These are phyloP conservation scores for Lasioglossum albipes DNA, from an alignment of 1,140 invertebrate genomes.

Conservation along the genomic window DNA sequence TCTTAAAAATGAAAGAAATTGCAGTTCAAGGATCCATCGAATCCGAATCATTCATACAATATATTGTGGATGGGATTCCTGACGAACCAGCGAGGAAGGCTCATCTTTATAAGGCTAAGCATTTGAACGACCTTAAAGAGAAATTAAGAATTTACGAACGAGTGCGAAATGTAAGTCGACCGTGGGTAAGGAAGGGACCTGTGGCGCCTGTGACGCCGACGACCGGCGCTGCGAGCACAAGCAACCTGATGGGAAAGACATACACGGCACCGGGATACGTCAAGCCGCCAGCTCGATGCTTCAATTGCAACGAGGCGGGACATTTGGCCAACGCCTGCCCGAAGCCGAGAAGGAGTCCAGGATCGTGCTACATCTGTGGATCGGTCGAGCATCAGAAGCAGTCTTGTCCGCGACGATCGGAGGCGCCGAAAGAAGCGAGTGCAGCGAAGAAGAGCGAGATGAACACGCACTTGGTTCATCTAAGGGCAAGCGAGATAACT, in stretches of 20 bases:
- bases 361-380: conserved; percentile 1
- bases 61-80: conserved; percentile 50
- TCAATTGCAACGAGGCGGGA: conserved; percentile 1
- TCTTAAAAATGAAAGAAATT: conserved; percentile 58
- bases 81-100: background rate
- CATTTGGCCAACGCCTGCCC: background rate
- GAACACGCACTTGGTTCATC: too few species aligned
- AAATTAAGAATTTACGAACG: background rate
- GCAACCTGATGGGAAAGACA: background rate
- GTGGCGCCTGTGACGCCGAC: too few species aligned
- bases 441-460: too few species aligned
- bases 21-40: conserved; percentile 50
- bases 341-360: background rate
- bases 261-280: background rate
- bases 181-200: background rate
- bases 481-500: too few species aligned
- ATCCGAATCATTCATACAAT: conserved; percentile 52
- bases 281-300: background rate
- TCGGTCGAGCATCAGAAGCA: background rate
- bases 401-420: too few species aligned
- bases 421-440: too few species aligned
- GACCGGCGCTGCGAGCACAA: background rate
- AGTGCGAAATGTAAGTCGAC: too few species aligned
- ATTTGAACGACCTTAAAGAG: background rate
- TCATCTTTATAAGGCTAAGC: background rate